Evolutionary conservation across 2,797 vertebrate genomes (phyloP), one percentile per base, ranked within the genome.

Genomic region (Diceros bicornis): DNA sequence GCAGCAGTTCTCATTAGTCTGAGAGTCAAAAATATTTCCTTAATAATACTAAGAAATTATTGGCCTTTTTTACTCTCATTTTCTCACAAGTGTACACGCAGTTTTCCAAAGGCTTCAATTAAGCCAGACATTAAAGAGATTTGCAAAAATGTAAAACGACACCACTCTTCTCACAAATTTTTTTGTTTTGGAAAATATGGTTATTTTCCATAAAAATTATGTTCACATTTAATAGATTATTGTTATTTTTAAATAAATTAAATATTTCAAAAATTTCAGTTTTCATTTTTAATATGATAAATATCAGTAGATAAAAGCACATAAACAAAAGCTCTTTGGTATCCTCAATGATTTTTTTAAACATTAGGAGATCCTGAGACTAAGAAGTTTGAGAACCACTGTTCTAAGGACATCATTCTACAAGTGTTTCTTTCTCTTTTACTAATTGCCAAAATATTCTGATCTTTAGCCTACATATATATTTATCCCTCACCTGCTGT

Each of bases 401-500:
- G 29, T 18, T 74, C 62, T 79, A 96, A 97, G 66, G 55, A 84
- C 23, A 94, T 34, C 47, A 91, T 72, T 71, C 25, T 77, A 68
- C 44, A 92, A 44, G 29, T 27, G 52, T 61, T 94, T 93, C 34
- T 82, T 83, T 7, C 66, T 84, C 59, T 89, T 81, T 89, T 37
- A 86, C 10, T 89, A 83, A 61, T 6, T 75, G 44, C 12, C 47
- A 82, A 83, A 89, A 84, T 47, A 90, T 32, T 72, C 27, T 27
- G 14, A 75, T 52, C 59, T 50, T 68, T 66, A 34, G 27, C 20
- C 55, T 61, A 55, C 7, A 68, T 2, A 68, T 4, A 64, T 41
- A 82, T 66, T 55, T 91, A 84, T 81, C 93, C 44, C 98, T 98
- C 84, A 99, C 99, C 99, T 99, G 99, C 32, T 99, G 99, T 72